phyloP scores from a whole-genome alignment of 2,888 invertebrate species.

The Tetanocera ferruginea region DNA sequence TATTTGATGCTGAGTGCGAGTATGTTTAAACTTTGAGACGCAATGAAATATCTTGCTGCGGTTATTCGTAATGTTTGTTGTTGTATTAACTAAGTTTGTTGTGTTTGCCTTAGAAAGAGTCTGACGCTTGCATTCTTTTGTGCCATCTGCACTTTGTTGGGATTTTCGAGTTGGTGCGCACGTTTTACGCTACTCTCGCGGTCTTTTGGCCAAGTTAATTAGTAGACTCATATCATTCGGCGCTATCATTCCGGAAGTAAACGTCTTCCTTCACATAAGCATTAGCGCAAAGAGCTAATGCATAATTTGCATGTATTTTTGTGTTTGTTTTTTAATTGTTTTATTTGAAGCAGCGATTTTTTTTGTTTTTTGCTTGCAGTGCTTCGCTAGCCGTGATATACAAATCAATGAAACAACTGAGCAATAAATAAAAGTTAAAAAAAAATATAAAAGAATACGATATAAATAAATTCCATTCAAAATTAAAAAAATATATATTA shows the following conservation, averaged over 20 bases:
- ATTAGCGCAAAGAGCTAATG: neutral
- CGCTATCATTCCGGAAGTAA: conserved; percentile 1
- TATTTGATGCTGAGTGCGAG: too few relatives aligned
- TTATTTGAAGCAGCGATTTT: neutral
- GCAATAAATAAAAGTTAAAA: too few relatives aligned
- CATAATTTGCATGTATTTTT: neutral
- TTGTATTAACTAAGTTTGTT: neutral
- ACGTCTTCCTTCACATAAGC: neutral
- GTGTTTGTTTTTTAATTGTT: neutral
- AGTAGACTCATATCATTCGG: neutral
- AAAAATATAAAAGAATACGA: too few relatives aligned
- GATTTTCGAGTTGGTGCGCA: conserved; percentile 2
- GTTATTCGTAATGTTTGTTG: neutral
- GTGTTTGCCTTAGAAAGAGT: neutral
- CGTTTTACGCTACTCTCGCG: conserved; percentile 21
- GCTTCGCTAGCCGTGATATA: too few relatives aligned
- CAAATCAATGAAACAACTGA: too few relatives aligned
- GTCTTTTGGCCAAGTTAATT: conserved; percentile 2
- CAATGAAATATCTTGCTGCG: neutral
- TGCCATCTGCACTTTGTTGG: neutral
- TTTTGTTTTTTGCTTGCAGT: neutral
- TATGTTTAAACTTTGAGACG: too few relatives aligned
- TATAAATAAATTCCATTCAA: too few relatives aligned
- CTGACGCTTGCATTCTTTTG: conserved; percentile 26
- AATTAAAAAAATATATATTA: too few relatives aligned